phyloP scores from a whole-genome alignment of 2,888 invertebrate species.

The Habrosyne pyritoides region DNA sequence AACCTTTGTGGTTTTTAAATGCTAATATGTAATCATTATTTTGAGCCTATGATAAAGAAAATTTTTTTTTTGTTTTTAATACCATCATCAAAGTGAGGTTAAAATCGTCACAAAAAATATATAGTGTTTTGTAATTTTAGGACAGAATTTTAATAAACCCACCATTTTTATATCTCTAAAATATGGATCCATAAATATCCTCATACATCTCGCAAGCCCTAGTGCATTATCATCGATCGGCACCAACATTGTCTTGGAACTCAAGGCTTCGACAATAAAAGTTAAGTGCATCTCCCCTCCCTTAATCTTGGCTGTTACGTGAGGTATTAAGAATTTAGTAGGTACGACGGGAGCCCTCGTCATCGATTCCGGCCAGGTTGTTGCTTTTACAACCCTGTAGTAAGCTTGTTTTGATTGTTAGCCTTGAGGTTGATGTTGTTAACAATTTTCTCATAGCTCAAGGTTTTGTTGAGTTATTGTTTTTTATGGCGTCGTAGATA shows the following conservation, averaged over 20 bases:
- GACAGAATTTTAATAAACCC: too few relatives aligned
- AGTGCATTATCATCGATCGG: slow-evolving; percentile 71
- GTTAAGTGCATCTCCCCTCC: slow-evolving; percentile 69
- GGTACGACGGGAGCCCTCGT: slow-evolving; percentile 50
- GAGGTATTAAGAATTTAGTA: slow-evolving; percentile 82
- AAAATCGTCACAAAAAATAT: too few relatives aligned
- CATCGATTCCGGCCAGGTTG: slow-evolving; percentile 25
- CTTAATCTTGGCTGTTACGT: slow-evolving; percentile 78
- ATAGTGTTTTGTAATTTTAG: too few relatives aligned
- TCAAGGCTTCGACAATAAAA: slow-evolving; percentile 68
- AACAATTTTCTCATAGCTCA: slow-evolving; percentile 1
- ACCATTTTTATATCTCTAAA: too few relatives aligned
- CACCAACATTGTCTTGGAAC: slow-evolving; percentile 38
- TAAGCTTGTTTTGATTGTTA: slow-evolving; percentile 39
- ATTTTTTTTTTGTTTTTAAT: too few relatives aligned
- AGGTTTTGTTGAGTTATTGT: background rate
- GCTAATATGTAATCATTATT: too few relatives aligned
- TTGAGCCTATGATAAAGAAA: too few relatives aligned
- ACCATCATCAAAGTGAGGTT: too few relatives aligned
- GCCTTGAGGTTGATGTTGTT: slow-evolving; percentile 22
- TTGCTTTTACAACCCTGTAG: slow-evolving; percentile 28
- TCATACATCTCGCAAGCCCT: slow-evolving; percentile 26
- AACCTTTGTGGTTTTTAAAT: too few relatives aligned
- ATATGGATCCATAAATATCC: slow-evolving; percentile 8
- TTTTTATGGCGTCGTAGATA: too few relatives aligned